Base-by-base conservation (phyloP, 2,888 invertebrate genomes). In the Camptogramma bilineatum region DNA sequence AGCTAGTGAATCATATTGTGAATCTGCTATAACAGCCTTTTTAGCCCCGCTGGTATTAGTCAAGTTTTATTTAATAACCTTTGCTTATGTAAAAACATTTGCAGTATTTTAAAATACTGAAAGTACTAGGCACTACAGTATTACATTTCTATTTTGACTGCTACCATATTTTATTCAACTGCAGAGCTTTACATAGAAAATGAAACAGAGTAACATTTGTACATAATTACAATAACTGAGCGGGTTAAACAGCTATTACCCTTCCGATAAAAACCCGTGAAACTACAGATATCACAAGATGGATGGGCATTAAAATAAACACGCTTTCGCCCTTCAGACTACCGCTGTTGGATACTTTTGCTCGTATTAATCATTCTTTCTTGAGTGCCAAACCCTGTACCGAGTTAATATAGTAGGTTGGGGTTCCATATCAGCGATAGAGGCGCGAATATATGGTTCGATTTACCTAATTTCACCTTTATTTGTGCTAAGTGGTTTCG, bases 311-410 rank as follows among this genome's bases (percentile, higher is more conserved):
- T 76, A 78, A 79, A 80, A 80, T 74, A 81, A 81, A 81, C 82
- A 81, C 69, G 79, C 74, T 81, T 78, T 77, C 75, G 73, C 76
- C 73, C 72, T 78, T 70, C 19, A 17, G 48, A 51, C 17, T 62
- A 63, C 57, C 55, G 67, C 19, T 62, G 69, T 76, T 72, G 73
- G 73, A 72, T 74, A 72, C 76, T 78, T 80, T 73, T 71, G 73
- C 74, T 73, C 75, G 76, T 83, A 86, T 90, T 89, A 87, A 89
- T 88, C 89, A 87, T 86, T 84, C 79, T 82, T 82, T 79, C 79
- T 77, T 84, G 82, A 91, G 91, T 91, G 91, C 87, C 72, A 84
- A 91, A 79, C 82, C 84, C 73, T 91, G 91, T 91, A 76, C 77
- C 72, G 57, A 62, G 72, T 75, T 77, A 73, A 65, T 72, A 68